Percentiles rank a stretch among this genome's conserved stretches.
These are phyloP conservation scores for Trematocara macrostoma DNA, from an alignment of 2,113 vertebrate species.

Conservation along the genomic window DNA sequence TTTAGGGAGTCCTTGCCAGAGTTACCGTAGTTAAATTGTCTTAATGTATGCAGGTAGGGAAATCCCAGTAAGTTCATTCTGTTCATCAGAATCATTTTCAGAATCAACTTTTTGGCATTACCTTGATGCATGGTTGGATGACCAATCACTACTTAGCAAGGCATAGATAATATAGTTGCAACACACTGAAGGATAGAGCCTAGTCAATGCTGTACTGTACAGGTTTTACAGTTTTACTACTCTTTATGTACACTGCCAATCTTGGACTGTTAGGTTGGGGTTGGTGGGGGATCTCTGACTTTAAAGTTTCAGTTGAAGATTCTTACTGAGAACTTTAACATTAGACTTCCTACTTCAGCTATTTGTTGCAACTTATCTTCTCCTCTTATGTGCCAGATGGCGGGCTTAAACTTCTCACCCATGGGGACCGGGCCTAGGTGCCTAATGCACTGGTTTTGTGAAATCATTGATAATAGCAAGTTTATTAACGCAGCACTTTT, in stretches of 20 bases:
- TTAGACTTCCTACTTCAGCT: neutral
- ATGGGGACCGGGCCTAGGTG: neutral
- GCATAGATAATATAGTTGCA: neutral
- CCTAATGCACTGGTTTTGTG: neutral
- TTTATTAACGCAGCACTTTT: neutral
- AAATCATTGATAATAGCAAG: neutral
- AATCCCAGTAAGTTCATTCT: neutral
- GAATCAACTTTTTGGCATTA: neutral
- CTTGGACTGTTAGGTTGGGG: neutral
- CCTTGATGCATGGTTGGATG: neutral
- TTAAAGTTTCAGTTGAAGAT: neutral
- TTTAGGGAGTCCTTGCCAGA: neutral
- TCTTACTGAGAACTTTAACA: neutral
- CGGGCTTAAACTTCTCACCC: neutral
- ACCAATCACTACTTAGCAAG: neutral
- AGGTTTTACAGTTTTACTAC: neutral
- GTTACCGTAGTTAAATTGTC: neutral
- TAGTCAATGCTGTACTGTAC: neutral
- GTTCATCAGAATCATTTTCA: neutral
- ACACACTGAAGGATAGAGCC: neutral
- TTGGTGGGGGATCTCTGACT: neutral
- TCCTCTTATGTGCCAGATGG: neutral
- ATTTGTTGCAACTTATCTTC: neutral
- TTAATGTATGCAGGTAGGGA: neutral
- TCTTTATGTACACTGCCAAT: neutral